phyloP scores from a whole-genome alignment of 2,113 vertebrate species.

The Anoura caudifer region DNA sequence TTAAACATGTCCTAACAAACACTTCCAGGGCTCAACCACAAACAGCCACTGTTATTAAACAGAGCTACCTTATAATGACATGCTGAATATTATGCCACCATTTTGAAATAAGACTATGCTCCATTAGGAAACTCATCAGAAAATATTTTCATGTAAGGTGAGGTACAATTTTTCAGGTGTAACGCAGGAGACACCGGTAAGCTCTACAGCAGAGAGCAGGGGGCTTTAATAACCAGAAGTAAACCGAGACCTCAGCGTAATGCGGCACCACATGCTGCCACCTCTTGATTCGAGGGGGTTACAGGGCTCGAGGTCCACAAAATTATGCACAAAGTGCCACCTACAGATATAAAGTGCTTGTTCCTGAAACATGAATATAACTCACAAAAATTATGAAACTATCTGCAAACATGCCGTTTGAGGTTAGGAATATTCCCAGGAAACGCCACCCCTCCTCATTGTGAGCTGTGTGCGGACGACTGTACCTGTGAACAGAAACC shows the following conservation, averaged over 20 bases:
- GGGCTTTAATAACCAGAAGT: background rate
- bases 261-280: background rate
- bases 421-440: background rate
- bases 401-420: background rate
- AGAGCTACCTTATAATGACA: background rate
- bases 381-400: background rate
- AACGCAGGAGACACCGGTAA: background rate
- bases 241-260: background rate
- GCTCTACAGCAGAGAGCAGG: background rate
- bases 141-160: background rate
- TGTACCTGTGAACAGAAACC: background rate
- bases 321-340: background rate
- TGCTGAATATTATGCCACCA: background rate
- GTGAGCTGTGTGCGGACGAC: background rate
- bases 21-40: background rate
- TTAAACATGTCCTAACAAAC: background rate
- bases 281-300: background rate
- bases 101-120: slow-evolving; percentile 6
- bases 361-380: background rate
- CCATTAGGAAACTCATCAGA: background rate
- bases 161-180: background rate
- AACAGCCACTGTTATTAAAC: background rate
- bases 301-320: background rate
- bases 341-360: background rate
- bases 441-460: background rate